phyloP scores from a whole-genome alignment of 2,888 invertebrate species.

The Trichopoda pennipes region DNA sequence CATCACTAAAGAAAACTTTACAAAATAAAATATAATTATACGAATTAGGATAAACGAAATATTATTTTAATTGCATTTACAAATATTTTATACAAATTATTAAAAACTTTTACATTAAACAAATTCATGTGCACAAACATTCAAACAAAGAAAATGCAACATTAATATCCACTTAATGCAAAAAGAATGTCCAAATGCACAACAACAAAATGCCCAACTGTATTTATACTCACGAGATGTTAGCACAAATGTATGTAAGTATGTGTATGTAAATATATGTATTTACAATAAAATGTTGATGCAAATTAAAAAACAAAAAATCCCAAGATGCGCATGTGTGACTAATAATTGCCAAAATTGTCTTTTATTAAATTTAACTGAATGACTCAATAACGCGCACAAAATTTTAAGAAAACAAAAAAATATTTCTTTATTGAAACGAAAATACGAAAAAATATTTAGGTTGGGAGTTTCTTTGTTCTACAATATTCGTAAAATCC shows the following conservation, averaged over 20 bases:
- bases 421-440: constrained; percentile 17
- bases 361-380: constrained; percentile 30
- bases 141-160: too few relatives aligned
- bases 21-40: neutral
- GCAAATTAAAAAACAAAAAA: constrained; percentile 36
- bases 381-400: constrained; percentile 49
- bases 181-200: too few relatives aligned
- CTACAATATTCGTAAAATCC: constrained; percentile 6
- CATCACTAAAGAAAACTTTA: neutral
- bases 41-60: neutral
- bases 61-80: constrained; percentile 25
- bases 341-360: constrained; percentile 65
- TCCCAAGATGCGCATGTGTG: constrained; percentile 64
- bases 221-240: too few relatives aligned
- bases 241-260: too few relatives aligned
- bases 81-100: constrained; percentile 25
- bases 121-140: neutral
- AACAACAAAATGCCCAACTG: too few relatives aligned
- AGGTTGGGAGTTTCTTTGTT: constrained; percentile 49
- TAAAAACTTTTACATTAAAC: constrained; percentile 7
- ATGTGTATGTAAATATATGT: neutral
- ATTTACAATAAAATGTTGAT: neutral
- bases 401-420: constrained; percentile 37
- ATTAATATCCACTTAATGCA: too few relatives aligned
- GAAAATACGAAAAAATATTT: constrained; percentile 13